These are phyloP conservation scores for Ostrea edulis DNA, from an alignment of 1,140 invertebrate species.

Conservation along the genomic window DNA sequence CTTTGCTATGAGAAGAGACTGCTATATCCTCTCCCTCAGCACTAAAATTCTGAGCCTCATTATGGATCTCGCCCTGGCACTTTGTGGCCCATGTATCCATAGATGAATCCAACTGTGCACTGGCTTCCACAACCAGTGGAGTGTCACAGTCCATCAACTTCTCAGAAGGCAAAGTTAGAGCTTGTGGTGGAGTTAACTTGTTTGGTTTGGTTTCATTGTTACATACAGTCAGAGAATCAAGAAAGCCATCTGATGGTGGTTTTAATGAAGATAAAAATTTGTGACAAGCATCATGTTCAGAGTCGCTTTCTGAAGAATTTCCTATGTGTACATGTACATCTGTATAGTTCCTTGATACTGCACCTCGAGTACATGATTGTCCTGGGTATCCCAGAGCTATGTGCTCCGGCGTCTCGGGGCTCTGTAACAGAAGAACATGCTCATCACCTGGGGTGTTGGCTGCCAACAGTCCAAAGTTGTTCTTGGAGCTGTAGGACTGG, in stretches of 20 bases:
- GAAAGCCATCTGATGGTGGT: neutral
- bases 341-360: neutral
- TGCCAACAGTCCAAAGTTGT: constrained; percentile 30
- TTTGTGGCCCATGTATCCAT: constrained; percentile 11
- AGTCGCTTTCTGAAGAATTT: constrained; percentile 18
- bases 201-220: constrained; percentile 1
- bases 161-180: neutral
- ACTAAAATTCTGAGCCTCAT: neutral
- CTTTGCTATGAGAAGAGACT: neutral
- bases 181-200: constrained; percentile 6
- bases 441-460: constrained; percentile 52
- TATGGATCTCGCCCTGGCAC: neutral
- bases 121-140: neutral
- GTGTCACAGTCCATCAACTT: neutral
- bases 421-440: constrained; percentile 43
- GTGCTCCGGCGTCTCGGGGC: constrained; percentile 23
- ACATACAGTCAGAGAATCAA: neutral
- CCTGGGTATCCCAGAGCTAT: neutral
- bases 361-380: neutral
- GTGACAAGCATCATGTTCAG: constrained; percentile 27
- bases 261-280: constrained; percentile 20
- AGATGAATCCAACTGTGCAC: neutral
- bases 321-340: neutral
- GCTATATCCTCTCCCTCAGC: neutral
- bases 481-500: constrained; percentile 8